phyloP scores from a whole-genome alignment of 1,140 invertebrate genomes.

The Papilio glaucus region DNA sequence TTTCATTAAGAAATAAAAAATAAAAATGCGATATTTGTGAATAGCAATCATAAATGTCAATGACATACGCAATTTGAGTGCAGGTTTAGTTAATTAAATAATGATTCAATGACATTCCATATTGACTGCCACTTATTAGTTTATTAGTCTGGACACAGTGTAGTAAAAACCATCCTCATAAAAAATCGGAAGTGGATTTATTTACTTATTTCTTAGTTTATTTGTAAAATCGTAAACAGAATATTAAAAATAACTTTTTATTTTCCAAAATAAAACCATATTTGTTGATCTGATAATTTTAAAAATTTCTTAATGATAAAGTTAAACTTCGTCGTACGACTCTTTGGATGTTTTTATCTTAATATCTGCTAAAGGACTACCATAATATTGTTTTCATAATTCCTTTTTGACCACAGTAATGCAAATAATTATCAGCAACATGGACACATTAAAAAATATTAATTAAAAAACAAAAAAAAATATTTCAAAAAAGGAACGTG shows the following conservation, averaged over 20 bases:
- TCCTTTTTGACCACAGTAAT: too few relatives aligned
- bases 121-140: constrained; percentile 38
- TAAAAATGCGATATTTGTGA: not conserved
- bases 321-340: not conserved
- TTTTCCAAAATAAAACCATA: not conserved
- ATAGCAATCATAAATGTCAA: constrained; percentile 38
- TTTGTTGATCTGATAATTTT: not conserved
- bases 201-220: too few relatives aligned
- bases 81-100: constrained; percentile 45
- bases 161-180: not conserved
- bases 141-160: not conserved
- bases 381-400: too few relatives aligned
- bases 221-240: not conserved
- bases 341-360: not conserved
- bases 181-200: not conserved
- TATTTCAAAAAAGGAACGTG: too few relatives aligned
- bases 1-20: too few relatives aligned
- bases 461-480: too few relatives aligned
- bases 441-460: not conserved
- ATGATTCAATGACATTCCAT: constrained; percentile 44
- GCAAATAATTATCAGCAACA: too few relatives aligned
- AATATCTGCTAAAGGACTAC: not conserved
- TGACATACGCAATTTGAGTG: constrained; percentile 43
- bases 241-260: not conserved
- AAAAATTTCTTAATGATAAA: not conserved